Evolutionary conservation across 2,113 vertebrate genomes (phyloP), one percentile per base, ranked within the genome.

Genomic region (Eretmochelys imbricata): DNA sequence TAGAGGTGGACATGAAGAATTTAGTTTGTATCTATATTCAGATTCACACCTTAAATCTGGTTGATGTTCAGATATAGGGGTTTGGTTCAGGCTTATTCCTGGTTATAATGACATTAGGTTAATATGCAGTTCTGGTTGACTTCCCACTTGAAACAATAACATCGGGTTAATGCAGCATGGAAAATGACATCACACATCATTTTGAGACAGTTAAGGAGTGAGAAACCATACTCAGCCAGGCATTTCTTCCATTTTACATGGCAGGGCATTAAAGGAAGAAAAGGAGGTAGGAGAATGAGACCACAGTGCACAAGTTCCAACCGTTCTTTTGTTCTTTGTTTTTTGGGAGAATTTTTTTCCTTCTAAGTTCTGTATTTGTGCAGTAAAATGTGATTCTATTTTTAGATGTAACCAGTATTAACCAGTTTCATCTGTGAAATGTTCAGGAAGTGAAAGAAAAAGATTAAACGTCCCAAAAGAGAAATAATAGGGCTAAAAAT

Each of bases 401-500:
- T 85, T 55, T 42, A 79, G 62, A 62, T 55, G 5, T 88, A 95
- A 65, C 2, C 9, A 35, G 4, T 84, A 69, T 69, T 92, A 91
- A 35, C 7, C 81, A 85, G 79, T 54, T 3, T 0, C 8, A 29
- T 49, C 10, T 94, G 13, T 54, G n/a, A 90, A 53, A 9, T 62
- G 5, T 17, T 82, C 84, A 87, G 24, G 25, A 78, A 84, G 31
- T 83, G 5, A 88, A 89, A 13, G 10, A 50, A 92, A 91, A 87
- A 87, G 5, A 92, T 1, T 5, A 89, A 53, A 96, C 86, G 3
- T 83, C 89, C 62, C 90, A 81, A 90, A 13, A 79, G 82, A 85
- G 91, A 96, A 97, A 90, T 80, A 96, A 78, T 79, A 90, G 53
- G 24, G 83, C 62, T 90, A 86, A 93, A 94, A 89, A 91, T 96